Percentiles rank a stretch among this genome's conserved stretches.
phyloP scores from a whole-genome alignment of 1,140 invertebrate species.

The Lepidurus packardi region DNA sequence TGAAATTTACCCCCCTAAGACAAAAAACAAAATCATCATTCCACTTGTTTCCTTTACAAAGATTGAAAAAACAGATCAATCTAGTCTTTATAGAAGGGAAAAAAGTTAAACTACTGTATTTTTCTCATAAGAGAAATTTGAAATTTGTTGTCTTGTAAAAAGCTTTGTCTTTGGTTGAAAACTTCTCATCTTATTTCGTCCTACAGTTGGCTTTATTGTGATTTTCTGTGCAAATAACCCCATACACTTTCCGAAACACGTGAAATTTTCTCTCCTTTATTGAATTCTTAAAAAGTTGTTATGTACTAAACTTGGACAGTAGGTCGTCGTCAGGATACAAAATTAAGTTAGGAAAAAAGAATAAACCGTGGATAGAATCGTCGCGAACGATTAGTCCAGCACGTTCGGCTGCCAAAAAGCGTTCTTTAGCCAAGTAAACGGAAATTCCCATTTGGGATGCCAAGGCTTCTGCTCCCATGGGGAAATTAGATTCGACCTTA shows the following conservation, averaged over 20 bases:
- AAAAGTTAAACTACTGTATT: not conserved
- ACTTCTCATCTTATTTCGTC: not conserved
- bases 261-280: not conserved
- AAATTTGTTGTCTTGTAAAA: slow-evolving; percentile 5
- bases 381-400: slow-evolving; percentile 81
- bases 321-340: not conserved
- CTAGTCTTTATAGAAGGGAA: not conserved
- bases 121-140: not conserved
- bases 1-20: not conserved
- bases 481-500: slow-evolving; percentile 65
- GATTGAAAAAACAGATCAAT: slow-evolving; percentile 15
- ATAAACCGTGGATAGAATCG: slow-evolving; percentile 84
- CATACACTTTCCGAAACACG: not conserved
- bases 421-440: slow-evolving; percentile 80
- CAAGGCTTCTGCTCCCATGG: slow-evolving; percentile 76
- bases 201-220: not conserved
- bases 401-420: slow-evolving; percentile 73
- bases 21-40: not conserved
- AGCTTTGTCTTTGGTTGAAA: slow-evolving; percentile 2
- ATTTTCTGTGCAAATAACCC: not conserved
- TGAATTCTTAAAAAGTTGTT: not conserved
- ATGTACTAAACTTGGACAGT: not conserved
- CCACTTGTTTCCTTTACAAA: not conserved
- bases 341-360: slow-evolving; percentile 88
- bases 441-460: slow-evolving; percentile 74